These are phyloP conservation scores for Anas bahamensis DNA, from an alignment of 2,797 vertebrate species.

Conservation along the genomic window DNA sequence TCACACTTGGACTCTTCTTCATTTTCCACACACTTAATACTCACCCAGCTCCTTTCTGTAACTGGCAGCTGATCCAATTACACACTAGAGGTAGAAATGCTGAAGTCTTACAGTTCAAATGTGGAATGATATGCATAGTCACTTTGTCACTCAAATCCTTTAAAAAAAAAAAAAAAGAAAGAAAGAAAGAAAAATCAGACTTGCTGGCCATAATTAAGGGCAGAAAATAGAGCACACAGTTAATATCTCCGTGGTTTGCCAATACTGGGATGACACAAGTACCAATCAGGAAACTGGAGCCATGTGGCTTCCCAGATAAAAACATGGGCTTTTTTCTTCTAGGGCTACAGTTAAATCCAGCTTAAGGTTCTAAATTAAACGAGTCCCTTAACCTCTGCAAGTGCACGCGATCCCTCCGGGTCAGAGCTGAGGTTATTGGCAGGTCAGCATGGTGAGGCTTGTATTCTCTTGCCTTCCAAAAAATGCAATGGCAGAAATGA, in stretches of 20 bases:
- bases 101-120: constrained; percentile 59
- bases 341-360: constrained; percentile 57
- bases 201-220: constrained; percentile 42
- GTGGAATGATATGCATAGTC: constrained; percentile 57
- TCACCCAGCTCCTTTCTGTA: constrained; percentile 62
- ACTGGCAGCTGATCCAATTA: constrained; percentile 62
- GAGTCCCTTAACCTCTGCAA: constrained; percentile 61
- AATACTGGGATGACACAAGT: constrained; percentile 5
- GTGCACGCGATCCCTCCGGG: constrained; percentile 51
- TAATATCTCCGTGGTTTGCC: constrained; percentile 20
- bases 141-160: constrained; percentile 46
- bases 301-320: constrained; percentile 42
- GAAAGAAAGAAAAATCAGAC: background rate
- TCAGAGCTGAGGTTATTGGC: constrained; percentile 63
- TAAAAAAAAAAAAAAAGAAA: background rate
- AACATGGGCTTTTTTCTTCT: constrained; percentile 34
- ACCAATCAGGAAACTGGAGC: constrained; percentile 26
- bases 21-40: constrained; percentile 63
- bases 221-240: constrained; percentile 30
- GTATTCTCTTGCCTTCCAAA: constrained; percentile 54
- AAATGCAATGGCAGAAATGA: constrained; percentile 26
- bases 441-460: constrained; percentile 47
- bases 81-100: constrained; percentile 55
- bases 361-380: constrained; percentile 58
- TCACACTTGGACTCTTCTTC: constrained; percentile 56